Conservation (phyloP, 2,797 vertebrate species). For the Enteromius mattozi region DNA sequence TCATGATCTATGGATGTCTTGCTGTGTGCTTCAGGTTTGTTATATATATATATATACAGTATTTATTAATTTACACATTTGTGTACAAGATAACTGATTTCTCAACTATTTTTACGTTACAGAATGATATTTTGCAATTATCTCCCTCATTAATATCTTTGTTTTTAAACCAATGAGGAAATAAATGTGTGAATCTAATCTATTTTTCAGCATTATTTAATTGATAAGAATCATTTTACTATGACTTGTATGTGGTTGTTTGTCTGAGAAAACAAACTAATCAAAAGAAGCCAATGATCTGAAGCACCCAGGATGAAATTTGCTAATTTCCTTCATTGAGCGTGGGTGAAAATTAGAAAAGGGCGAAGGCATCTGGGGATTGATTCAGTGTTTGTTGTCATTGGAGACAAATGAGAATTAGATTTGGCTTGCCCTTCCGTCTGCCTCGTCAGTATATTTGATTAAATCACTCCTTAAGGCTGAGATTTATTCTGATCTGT, state of each 20-base stretch:
- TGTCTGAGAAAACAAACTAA: conserved; percentile 32
- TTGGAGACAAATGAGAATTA: conserved; percentile 61
- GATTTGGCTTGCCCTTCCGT: conserved; percentile 32
- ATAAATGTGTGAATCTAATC: background rate
- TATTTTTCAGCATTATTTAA: conserved; percentile 1
- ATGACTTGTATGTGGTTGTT: background rate
- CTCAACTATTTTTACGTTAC: background rate
- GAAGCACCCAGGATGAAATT: background rate
- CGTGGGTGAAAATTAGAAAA: conserved; percentile 31
- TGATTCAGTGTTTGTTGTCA: conserved; percentile 28
- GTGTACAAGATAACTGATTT: background rate
- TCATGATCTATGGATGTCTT: background rate
- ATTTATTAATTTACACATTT: background rate
- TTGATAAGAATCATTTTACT: background rate
- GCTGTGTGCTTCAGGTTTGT: background rate
- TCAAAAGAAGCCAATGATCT: conserved; percentile 9
- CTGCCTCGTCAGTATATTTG: conserved; percentile 49
- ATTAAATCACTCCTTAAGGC: conserved; percentile 58
- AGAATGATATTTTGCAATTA: background rate
- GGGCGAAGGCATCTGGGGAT: conserved; percentile 27
- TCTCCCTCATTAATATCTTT: background rate
- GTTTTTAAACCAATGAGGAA: background rate
- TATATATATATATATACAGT: background rate
- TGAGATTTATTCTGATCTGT: conserved; percentile 58
- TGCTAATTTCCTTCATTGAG: conserved; percentile 26